Evolutionary conservation across 1,140 invertebrate species (phyloP).

Genomic region (Nephotettix cincticeps): DNA sequence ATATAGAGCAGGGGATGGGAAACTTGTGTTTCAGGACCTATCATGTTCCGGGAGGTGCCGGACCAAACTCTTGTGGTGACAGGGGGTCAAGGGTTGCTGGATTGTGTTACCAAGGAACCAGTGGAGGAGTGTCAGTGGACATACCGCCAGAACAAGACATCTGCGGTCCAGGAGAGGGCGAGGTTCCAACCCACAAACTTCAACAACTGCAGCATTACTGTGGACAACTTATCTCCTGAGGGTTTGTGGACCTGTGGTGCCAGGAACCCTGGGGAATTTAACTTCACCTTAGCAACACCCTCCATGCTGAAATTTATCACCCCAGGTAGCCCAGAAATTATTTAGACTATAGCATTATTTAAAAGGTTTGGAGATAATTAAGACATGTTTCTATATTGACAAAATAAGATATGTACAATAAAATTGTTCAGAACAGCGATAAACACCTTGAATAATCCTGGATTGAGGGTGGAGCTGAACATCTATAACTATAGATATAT

Average conservation of each 20-base stretch:
- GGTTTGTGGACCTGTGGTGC: background rate
- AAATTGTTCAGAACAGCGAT: too few species aligned
- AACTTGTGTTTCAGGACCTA: background rate
- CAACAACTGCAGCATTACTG: background rate
- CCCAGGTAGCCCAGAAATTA: too few species aligned
- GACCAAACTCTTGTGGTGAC: background rate
- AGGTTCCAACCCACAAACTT: slow-evolving; percentile 2
- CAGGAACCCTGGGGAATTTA: background rate
- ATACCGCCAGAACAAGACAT: background rate
- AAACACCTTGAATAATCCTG: too few species aligned
- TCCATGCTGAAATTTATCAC: background rate
- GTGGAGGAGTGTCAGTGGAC: background rate
- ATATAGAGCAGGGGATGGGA: too few species aligned
- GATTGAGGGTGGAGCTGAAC: too few species aligned
- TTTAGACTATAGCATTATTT: too few species aligned
- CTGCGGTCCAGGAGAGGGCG: background rate
- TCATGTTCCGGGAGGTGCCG: background rate
- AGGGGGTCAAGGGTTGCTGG: background rate
- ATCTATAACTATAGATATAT: too few species aligned
- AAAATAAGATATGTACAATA: too few species aligned
- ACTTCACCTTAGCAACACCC: slow-evolving; percentile 1
- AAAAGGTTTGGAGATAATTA: too few species aligned
- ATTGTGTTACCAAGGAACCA: background rate
- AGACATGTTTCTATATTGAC: too few species aligned
- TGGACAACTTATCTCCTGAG: background rate